phyloP scores from a whole-genome alignment of 1,140 invertebrate genomes.

The Ceratina australensis region DNA sequence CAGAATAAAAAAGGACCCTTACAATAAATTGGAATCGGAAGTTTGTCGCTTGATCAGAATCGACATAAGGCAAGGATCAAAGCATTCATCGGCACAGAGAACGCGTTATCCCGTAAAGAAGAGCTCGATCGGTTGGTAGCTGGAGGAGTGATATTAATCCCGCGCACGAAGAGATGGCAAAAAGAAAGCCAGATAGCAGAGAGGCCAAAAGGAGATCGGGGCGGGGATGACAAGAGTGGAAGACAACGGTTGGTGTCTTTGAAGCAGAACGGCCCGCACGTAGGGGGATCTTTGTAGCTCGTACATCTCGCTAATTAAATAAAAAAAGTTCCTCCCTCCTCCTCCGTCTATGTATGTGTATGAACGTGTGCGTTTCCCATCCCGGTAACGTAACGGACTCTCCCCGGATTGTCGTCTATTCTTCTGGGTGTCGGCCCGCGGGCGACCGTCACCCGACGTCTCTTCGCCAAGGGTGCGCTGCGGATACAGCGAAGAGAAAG shows the following conservation, averaged over 20 bases:
- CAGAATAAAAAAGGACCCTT: too few relatives aligned
- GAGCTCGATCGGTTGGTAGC: conserved; percentile 12
- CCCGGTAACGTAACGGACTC: not conserved
- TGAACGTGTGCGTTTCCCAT: conserved; percentile 11
- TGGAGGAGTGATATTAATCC: conserved; percentile 43
- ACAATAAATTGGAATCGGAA: too few relatives aligned
- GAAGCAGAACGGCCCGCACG: conserved; percentile 24
- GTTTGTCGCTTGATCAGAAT: not conserved
- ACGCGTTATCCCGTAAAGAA: conserved; percentile 2
- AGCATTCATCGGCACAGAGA: not conserved
- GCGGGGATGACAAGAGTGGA: conserved; percentile 27
- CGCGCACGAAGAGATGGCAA: conserved; percentile 32
- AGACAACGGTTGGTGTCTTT: conserved; percentile 35
- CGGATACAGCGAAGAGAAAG: too few relatives aligned
- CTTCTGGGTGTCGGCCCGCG: conserved; percentile 70
- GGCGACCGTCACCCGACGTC: conserved; percentile 64
- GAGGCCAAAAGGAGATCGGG: not conserved
- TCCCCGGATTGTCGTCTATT: conserved; percentile 59
- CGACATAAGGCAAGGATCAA: not conserved
- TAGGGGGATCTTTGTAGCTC: conserved; percentile 67
- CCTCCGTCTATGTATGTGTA: too few relatives aligned
- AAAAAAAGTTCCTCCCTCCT: conserved; percentile 61
- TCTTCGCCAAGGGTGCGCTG: conserved; percentile 39
- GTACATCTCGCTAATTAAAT: conserved; percentile 76
- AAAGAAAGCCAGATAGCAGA: conserved; percentile 2